These are phyloP conservation scores for Hippoglossus stenolepis DNA, from an alignment of 2,113 vertebrate species.

Conservation along the genomic window DNA sequence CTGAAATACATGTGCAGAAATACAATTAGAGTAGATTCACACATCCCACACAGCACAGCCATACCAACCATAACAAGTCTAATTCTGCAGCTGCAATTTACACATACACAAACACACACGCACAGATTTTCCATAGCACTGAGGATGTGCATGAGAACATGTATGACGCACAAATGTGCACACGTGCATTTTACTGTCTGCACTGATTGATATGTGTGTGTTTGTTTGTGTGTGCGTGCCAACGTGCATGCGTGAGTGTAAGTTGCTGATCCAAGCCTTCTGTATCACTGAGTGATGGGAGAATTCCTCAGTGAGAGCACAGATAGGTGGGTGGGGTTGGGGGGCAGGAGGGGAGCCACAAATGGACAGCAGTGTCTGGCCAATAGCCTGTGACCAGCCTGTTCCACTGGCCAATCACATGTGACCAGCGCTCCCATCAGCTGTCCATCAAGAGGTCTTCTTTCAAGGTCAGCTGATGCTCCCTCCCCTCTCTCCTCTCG, in stretches of 20 bases:
- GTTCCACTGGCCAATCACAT: constrained; percentile 70
- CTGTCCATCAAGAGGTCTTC: constrained; percentile 76
- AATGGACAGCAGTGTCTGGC: constrained; percentile 59
- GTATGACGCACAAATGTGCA: constrained; percentile 21
- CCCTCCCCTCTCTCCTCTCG: constrained; percentile 14
- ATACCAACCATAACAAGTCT: constrained; percentile 53
- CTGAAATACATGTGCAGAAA: constrained; percentile 52
- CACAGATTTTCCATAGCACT: constrained; percentile 35
- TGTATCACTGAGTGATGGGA: constrained; percentile 69
- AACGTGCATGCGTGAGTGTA: constrained; percentile 25
- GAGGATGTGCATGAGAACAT: constrained; percentile 9
- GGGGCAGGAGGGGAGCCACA: constrained; percentile 18
- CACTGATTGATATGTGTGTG: constrained; percentile 14
- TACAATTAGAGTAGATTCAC: constrained; percentile 70
- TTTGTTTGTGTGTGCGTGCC: constrained; percentile 11
- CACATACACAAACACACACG: constrained; percentile 17
- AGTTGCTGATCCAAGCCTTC: constrained; percentile 73
- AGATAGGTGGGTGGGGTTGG: constrained; percentile 13
- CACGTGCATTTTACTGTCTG: constrained; percentile 21
- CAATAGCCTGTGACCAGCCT: constrained; percentile 71
- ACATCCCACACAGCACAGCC: constrained; percentile 66
- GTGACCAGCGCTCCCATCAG: constrained; percentile 71
- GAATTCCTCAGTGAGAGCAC: constrained; percentile 60
- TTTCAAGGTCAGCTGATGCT: constrained; percentile 84
- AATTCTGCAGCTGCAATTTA: constrained; percentile 63